These are phyloP conservation scores for Amaurobius ferox DNA, from an alignment of 2,888 invertebrate genomes.

Conservation along the genomic window DNA sequence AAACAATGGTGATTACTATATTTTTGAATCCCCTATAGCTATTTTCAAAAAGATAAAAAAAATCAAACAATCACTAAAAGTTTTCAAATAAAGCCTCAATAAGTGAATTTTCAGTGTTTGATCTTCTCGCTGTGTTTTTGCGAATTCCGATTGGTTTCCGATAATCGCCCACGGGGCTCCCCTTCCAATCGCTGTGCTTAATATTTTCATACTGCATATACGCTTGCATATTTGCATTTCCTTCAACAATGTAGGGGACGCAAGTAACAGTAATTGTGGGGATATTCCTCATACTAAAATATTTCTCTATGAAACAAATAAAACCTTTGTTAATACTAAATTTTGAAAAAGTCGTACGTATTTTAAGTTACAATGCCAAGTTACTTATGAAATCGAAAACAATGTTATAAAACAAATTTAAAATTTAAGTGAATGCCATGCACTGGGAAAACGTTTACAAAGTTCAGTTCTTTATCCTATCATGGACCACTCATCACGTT, in stretches of 20 bases:
- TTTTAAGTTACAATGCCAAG: too few species aligned
- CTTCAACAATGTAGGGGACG: not conserved
- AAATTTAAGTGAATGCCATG: too few species aligned
- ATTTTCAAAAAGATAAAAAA: not conserved
- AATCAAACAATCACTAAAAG: not conserved
- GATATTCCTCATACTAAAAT: too few species aligned
- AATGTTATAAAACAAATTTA: too few species aligned
- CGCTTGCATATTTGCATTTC: not conserved
- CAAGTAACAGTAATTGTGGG: not conserved
- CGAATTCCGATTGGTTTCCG: conserved; percentile 51
- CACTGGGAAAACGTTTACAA: too few species aligned
- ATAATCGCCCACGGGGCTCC: conserved; percentile 35
- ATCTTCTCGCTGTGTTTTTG: not conserved
- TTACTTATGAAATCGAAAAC: too few species aligned
- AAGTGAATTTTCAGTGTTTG: not conserved
- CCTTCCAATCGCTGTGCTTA: not conserved
- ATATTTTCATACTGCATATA: not conserved
- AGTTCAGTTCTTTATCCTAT: too few species aligned
- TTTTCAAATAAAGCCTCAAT: conserved; percentile 5
- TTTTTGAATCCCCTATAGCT: conserved; percentile 40
- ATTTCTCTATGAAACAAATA: too few species aligned
- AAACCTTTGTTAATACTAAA: too few species aligned
- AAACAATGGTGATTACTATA: conserved; percentile 62
- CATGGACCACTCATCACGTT: too few species aligned
- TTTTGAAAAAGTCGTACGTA: too few species aligned